Evolutionary conservation across 1,140 invertebrate species (phyloP).

Genomic region (Druon quercuslanigerum): DNA sequence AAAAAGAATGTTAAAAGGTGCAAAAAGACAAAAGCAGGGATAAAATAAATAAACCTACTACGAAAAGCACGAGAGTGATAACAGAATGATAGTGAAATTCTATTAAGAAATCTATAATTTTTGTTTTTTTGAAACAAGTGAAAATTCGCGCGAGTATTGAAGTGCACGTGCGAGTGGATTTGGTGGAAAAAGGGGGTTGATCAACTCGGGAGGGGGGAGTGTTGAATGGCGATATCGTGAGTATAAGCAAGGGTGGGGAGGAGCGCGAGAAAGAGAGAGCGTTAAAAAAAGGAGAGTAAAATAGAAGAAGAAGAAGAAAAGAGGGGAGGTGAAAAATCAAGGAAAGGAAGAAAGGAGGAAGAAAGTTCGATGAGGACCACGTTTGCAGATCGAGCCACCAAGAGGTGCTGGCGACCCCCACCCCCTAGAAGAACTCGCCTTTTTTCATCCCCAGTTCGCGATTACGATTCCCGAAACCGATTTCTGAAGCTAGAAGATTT

Average conservation of each 20-base stretch:
- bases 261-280: not conserved
- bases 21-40: too few species aligned
- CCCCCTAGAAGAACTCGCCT: constrained; percentile 28
- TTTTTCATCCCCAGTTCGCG: constrained; percentile 10
- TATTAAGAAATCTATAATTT: too few species aligned
- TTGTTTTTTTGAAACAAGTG: not conserved
- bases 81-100: too few species aligned
- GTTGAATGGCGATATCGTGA: not conserved
- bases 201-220: not conserved
- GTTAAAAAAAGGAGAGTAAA: not conserved
- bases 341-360: constrained; percentile 16
- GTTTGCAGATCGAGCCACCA: constrained; percentile 39
- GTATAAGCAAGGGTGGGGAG: not conserved
- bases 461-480: constrained; percentile 35
- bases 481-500: constrained; percentile 39
- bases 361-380: constrained; percentile 46
- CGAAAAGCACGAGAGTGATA: too few species aligned
- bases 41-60: too few species aligned
- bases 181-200: not conserved
- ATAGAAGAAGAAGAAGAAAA: not conserved
- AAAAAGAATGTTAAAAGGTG: not conserved
- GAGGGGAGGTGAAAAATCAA: not conserved
- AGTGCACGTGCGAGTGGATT: constrained; percentile 27
- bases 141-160: constrained; percentile 29
- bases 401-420: constrained; percentile 47